Percentiles rank a stretch among this genome's conserved stretches.
phyloP scores from a whole-genome alignment of 1,140 invertebrate genomes.

The Heterodera schachtii region DNA sequence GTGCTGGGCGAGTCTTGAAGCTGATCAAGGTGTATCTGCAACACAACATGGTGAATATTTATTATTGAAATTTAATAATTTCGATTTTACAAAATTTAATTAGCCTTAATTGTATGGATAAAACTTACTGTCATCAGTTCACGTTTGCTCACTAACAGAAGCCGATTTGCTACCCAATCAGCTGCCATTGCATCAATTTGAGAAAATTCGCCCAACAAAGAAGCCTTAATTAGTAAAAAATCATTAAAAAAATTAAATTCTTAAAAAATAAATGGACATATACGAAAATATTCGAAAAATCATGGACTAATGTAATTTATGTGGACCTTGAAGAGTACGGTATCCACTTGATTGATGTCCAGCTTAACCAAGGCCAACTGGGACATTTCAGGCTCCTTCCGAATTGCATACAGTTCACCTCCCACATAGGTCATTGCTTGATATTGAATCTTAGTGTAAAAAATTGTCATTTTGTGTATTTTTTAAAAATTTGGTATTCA shows the following conservation, averaged over 20 bases:
- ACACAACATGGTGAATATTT: background rate
- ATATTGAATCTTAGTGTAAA: constrained; percentile 52
- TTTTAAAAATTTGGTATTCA: too few relatives aligned
- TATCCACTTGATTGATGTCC: constrained; percentile 61
- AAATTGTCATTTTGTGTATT: constrained; percentile 2
- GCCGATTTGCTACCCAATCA: constrained; percentile 62
- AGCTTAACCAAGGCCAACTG: constrained; percentile 59
- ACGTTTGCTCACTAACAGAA: constrained; percentile 58
- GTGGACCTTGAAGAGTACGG: constrained; percentile 56
- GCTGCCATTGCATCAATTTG: constrained; percentile 63
- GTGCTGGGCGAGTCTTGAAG: constrained; percentile 53
- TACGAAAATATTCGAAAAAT: background rate
- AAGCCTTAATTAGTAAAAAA: constrained; percentile 30
- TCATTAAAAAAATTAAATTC: background rate
- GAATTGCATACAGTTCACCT: constrained; percentile 60
- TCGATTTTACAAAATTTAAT: too few relatives aligned
- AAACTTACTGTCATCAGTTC: constrained; percentile 30
- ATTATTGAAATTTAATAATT: background rate
- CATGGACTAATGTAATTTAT: background rate
- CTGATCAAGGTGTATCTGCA: constrained; percentile 56
- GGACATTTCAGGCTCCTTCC: constrained; percentile 50
- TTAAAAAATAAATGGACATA: constrained; percentile 20
- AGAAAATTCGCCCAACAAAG: constrained; percentile 56
- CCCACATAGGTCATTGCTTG: constrained; percentile 62
- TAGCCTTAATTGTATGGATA: too few relatives aligned